A percentile compares a stretch with the other conserved stretches of the same genome.
phyloP scores from a whole-genome alignment of 1,140 invertebrate genomes.

The Platyscapa corneri region DNA sequence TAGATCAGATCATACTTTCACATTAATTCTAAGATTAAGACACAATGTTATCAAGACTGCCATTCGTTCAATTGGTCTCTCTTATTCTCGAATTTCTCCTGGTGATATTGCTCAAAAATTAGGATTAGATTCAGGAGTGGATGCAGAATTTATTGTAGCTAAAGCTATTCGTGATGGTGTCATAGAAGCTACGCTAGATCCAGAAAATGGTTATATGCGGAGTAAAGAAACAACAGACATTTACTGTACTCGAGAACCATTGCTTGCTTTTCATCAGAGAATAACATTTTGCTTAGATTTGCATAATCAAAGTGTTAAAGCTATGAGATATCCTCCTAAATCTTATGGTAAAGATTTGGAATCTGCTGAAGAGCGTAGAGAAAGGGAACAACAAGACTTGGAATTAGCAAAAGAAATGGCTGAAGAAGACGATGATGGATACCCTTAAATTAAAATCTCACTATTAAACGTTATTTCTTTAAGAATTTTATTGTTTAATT shows the following conservation, averaged over 20 bases:
- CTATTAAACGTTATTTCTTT: constrained; percentile 4
- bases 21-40: constrained; percentile 92
- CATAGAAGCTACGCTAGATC: constrained; percentile 97
- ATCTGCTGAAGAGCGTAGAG: constrained; percentile 96
- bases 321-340: constrained; percentile 99
- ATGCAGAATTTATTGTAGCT: constrained; percentile 99
- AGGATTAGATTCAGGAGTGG: constrained; percentile 94
- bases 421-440: constrained; percentile 97
- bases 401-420: constrained; percentile 99
- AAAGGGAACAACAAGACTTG: constrained; percentile 97
- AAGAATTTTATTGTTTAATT: constrained; percentile 42
- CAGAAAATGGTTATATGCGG: constrained; percentile 96
- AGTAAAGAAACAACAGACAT: constrained; percentile 98
- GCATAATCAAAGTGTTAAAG: constrained; percentile 98
- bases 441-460: constrained; percentile 73
- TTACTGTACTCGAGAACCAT: constrained; percentile 97
- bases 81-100: constrained; percentile 97
- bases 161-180: constrained; percentile 99
- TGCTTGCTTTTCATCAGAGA: constrained; percentile 97
- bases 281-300: constrained; percentile 98
- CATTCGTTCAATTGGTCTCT: constrained; percentile 95
- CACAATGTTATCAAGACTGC: constrained; percentile 99
- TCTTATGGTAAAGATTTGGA: constrained; percentile 98
- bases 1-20: constrained; percentile 93
- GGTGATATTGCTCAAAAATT: constrained; percentile 95